Percentiles rank a stretch among this genome's conserved stretches.
These are phyloP conservation scores for Bombus haemorrhoidalis DNA, from an alignment of 1,140 invertebrate genomes.

Conservation along the genomic window DNA sequence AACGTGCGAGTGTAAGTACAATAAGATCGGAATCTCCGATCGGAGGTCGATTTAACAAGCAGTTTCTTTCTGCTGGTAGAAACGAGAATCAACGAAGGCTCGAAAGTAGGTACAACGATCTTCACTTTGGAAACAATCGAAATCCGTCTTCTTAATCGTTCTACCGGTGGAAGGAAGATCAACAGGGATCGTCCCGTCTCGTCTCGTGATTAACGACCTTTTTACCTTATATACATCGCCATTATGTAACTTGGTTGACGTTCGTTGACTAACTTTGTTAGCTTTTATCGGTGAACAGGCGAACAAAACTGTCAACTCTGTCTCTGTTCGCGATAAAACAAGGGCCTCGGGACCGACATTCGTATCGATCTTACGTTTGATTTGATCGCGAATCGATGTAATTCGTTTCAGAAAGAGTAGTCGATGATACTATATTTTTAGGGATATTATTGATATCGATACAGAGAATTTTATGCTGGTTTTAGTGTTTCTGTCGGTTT, in stretches of 20 bases:
- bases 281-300: constrained; percentile 22
- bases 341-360: constrained; percentile 64
- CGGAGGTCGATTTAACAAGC: background rate
- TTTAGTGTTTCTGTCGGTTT: background rate
- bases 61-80: background rate
- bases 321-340: too few relatives aligned
- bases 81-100: background rate
- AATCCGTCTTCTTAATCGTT: constrained; percentile 25
- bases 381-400: constrained; percentile 30
- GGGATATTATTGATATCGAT: background rate
- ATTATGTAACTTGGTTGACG: constrained; percentile 67
- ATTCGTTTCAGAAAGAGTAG: background rate
- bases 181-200: constrained; percentile 15
- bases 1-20: background rate
- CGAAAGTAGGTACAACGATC: constrained; percentile 6
- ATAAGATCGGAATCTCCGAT: background rate
- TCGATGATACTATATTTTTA: background rate
- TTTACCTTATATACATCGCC: constrained; percentile 54
- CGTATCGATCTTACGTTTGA: constrained; percentile 46
- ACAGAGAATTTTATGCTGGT: background rate
- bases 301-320: constrained; percentile 9
- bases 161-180: constrained; percentile 22
- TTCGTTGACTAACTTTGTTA: constrained; percentile 69
- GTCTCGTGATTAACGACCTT: constrained; percentile 66
- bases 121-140: constrained; percentile 5